A percentile compares a stretch with the other conserved stretches of the same genome.
These are phyloP conservation scores for Drosophila borborema DNA, from an alignment of 2,888 invertebrate species.

Conservation along the genomic window DNA sequence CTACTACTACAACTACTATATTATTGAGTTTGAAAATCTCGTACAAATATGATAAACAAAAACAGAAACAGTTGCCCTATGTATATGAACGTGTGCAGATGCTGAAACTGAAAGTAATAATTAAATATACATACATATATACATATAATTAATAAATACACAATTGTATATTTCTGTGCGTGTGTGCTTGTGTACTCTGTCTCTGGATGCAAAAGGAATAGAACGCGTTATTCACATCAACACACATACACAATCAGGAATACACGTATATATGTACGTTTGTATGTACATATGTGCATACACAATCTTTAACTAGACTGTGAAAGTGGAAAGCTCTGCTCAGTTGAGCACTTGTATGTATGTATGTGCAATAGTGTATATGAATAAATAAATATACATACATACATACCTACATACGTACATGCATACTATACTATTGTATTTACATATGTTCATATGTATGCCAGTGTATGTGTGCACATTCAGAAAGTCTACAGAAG, in stretches of 20 bases:
- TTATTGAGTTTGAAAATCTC: slow-evolving; percentile 32
- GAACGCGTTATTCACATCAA: slow-evolving; percentile 42
- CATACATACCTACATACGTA: slow-evolving; percentile 12
- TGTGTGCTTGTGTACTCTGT: slow-evolving; percentile 15
- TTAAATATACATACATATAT: slow-evolving; percentile 18
- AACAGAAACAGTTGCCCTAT: slow-evolving; percentile 44
- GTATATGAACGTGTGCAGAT: slow-evolving; percentile 43
- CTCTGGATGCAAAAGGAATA: slow-evolving; percentile 47
- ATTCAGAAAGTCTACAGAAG: slow-evolving; percentile 56
- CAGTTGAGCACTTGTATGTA: slow-evolving; percentile 31
- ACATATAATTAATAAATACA: slow-evolving; percentile 24
- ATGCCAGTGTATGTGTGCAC: slow-evolving; percentile 26
- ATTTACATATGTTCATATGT: slow-evolving; percentile 25
- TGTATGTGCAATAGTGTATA: slow-evolving; percentile 18
- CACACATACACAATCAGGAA: slow-evolving; percentile 19
- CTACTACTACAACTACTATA: slow-evolving; percentile 10
- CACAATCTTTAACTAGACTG: slow-evolving; percentile 53
- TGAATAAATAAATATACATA: slow-evolving; percentile 22
- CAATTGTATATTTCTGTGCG: not conserved
- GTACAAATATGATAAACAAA: slow-evolving; percentile 39
- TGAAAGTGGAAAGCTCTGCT: slow-evolving; percentile 62
- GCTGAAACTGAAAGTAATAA: slow-evolving; percentile 67
- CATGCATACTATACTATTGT: slow-evolving; percentile 21
- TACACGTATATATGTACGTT: slow-evolving; percentile 3
- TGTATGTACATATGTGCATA: slow-evolving; percentile 19